Base-by-base conservation (phyloP, 1,140 invertebrate genomes). In the Leptinotarsa texana region DNA sequence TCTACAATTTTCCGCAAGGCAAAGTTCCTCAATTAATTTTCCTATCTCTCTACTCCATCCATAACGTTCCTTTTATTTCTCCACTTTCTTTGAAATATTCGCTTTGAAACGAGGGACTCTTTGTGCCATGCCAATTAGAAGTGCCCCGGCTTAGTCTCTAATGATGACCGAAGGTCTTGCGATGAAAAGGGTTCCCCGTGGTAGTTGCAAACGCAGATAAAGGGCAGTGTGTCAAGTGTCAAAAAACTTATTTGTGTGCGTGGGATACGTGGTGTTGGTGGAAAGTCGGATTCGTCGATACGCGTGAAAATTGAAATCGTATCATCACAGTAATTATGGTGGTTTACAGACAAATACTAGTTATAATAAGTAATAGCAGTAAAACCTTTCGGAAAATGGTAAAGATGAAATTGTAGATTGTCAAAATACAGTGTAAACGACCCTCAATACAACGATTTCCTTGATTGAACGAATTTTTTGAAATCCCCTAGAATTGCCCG, bases 21-120 rank as follows among this genome's bases (percentile, higher is more conserved):
- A 57, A 57, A 57, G n/a, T 57, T 57, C 51, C 51, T 57, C 51
- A 18, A 57, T 57, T 57, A 57, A 57, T 57, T 57, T 57, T 15
- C 51, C 51, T 57, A 57, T 17, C n/a, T 57, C n/a, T 15, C 51
- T 18, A 57, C 51, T 57, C 17, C 51, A 57, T 57, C n/a, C 51
- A 17, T 18, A 18, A 18, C 51, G 51, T 57, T 57, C 51, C n/a
- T 57, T 57, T 57, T 57, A 57, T 57, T 57, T 18, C 51, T 15
- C 51, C 51, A 15, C 15, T 57, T 57, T 57, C 51, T 57, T 57
- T 57, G 51, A 18, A 57, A 18, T 18, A 18, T 18, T 18, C n/a
- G 51, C 51, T 57, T 57, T 57, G 51, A 57, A 57, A n/a, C 51
- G 15, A 18, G 15, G 15, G 2, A 17, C 51, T 57, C 51, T 57